Evolutionary conservation across 2,113 vertebrate species (phyloP).

Genomic region (Malurus alboscapulatus): DNA sequence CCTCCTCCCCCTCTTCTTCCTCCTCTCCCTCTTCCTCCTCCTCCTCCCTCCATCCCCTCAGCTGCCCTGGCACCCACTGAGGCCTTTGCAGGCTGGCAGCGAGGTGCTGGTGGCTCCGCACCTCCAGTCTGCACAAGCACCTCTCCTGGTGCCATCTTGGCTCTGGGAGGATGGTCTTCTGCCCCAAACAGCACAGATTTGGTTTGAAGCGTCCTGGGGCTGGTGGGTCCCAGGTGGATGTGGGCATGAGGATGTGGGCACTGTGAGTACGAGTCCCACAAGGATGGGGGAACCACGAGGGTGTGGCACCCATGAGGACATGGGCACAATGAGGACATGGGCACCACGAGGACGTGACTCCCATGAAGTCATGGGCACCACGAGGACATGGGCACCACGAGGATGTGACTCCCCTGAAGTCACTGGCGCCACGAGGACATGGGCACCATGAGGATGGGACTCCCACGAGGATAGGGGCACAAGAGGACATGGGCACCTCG

Average conservation of each 20-base stretch:
- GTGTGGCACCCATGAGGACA: fast-evolving
- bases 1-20: background rate
- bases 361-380: too few relatives aligned
- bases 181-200: background rate
- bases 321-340: background rate
- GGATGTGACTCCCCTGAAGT: background rate
- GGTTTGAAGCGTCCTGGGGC: background rate
- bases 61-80: background rate
- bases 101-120: background rate
- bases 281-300: background rate
- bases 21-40: background rate
- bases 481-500: background rate
- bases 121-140: background rate
- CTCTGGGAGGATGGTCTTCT: background rate
- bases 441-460: background rate
- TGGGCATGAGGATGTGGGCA: background rate
- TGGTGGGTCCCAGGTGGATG: background rate
- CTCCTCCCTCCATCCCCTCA: background rate
- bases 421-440: background rate
- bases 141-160: background rate
- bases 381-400: background rate
- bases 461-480: background rate
- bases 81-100: background rate
- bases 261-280: background rate
- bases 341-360: background rate